These are phyloP conservation scores for Hypocryptadius cinnamomeus DNA, from an alignment of 2,113 vertebrate species.

Conservation along the genomic window DNA sequence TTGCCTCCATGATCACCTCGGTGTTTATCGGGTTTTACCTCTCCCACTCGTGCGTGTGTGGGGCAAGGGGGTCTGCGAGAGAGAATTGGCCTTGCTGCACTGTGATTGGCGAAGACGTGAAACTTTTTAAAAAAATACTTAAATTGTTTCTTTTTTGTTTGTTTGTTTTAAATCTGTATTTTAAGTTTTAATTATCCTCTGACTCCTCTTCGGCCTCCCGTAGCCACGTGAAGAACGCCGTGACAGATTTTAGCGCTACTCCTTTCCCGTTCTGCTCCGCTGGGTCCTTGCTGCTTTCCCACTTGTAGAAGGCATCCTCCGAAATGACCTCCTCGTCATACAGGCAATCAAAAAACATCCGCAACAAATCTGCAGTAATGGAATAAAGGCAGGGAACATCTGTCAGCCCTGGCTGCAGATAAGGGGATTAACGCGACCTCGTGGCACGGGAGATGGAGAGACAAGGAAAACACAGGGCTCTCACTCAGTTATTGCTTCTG, in stretches of 20 bases:
- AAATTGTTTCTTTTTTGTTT: constrained; percentile 62
- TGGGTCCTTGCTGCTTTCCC: constrained; percentile 94
- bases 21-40: constrained; percentile 58
- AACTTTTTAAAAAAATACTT: constrained; percentile 82
- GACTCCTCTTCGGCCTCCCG: constrained; percentile 98
- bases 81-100: constrained; percentile 81
- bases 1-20: constrained; percentile 78
- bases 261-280: constrained; percentile 92
- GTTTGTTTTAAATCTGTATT: constrained; percentile 54
- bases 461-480: background rate
- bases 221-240: constrained; percentile 96
- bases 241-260: constrained; percentile 93
- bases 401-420: background rate
- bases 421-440: background rate
- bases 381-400: background rate
- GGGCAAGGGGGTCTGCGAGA: constrained; percentile 69
- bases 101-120: constrained; percentile 79
- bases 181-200: constrained; percentile 89
- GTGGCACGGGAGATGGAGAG: background rate
- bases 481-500: background rate
- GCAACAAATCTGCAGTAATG: constrained; percentile 80
- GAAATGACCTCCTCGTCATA: constrained; percentile 98
- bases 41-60: constrained; percentile 69
- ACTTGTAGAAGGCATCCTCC: constrained; percentile 96
- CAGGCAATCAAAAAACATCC: constrained; percentile 98